Evolutionary conservation across 2,888 invertebrate species (phyloP).

Genomic region (Leptura quadrifasciata): DNA sequence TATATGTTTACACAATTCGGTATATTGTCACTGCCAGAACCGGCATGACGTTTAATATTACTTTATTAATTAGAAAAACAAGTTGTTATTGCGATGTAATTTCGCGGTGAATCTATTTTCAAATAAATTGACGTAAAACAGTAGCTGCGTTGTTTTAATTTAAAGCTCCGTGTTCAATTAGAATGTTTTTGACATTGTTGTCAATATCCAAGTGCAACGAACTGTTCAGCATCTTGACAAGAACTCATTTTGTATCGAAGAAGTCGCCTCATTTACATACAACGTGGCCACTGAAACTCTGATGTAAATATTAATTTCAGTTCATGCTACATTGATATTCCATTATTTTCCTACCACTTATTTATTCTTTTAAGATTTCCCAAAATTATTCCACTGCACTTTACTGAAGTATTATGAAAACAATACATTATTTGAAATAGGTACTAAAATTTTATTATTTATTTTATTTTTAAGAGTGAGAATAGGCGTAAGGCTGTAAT

Average conservation of each 20-base stretch:
- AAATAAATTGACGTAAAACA: constrained; percentile 48
- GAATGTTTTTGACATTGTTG: constrained; percentile 71
- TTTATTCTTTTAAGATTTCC: too few species aligned
- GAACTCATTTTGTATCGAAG: constrained; percentile 66
- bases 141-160: constrained; percentile 60
- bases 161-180: constrained; percentile 66
- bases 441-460: too few species aligned
- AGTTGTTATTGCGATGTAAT: constrained; percentile 46
- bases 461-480: too few species aligned
- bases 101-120: constrained; percentile 45
- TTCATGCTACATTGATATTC: neutral
- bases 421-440: too few species aligned
- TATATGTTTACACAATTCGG: constrained; percentile 5
- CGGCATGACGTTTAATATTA: constrained; percentile 25
- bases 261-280: constrained; percentile 41
- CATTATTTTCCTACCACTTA: neutral
- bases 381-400: too few species aligned
- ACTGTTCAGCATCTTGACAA: constrained; percentile 65
- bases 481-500: too few species aligned
- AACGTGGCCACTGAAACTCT: constrained; percentile 14
- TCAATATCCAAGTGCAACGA: constrained; percentile 62
- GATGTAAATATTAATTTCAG: neutral
- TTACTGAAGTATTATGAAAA: too few species aligned
- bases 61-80: constrained; percentile 50
- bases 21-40: constrained; percentile 35